Base-by-base conservation (phyloP, 2,888 invertebrate genomes). In the Chironomus riparius region DNA sequence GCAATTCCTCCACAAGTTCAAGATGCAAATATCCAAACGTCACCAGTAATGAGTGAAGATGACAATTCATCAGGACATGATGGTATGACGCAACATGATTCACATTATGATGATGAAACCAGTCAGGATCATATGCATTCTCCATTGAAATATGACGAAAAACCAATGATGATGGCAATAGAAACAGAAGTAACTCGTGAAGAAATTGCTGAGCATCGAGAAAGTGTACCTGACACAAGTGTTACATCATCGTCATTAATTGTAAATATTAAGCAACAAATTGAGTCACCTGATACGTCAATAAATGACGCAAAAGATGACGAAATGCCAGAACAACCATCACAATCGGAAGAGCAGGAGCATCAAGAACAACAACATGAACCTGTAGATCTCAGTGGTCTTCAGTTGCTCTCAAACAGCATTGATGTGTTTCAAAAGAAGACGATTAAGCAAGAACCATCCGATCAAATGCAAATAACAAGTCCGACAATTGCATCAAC, bases 21-120 rank as follows among this genome's bases (percentile, higher is more conserved):
- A 81, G 93, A 93, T 80, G 93, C 93, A 0, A 92, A 92, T 73
- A 93, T 93, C 81, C 93, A 94, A 84, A 93, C 93, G 0, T 89
- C 91, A 21, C 89, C 91, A 0, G 84, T 87, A 2, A 87, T 88
- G 79, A 91, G 90, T 79, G 91, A 91, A 76, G 91, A 91, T 78
- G 91, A 86, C 77, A 83, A 86, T 77, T 84, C 85, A 0, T 85
- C 70, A 15, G 78, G 78, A 56, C 77, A 77, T 48, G 79, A 79
- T 62, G 78, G 78, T 24, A 68, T 21, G 69, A 69, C 18, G 71
- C 71, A 56, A 61, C 13, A 61, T 61, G 5, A 21, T 24, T 18
- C 22, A 65, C 21, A 38, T 18, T 68, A 76, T 56, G 76, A 74
- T 48, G 70, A 77, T 18, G 73, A 76, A 28, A 48, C 24, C 4